Conservation (phyloP, 1,140 invertebrate genomes). For the Schlechtendalia chinensis region DNA sequence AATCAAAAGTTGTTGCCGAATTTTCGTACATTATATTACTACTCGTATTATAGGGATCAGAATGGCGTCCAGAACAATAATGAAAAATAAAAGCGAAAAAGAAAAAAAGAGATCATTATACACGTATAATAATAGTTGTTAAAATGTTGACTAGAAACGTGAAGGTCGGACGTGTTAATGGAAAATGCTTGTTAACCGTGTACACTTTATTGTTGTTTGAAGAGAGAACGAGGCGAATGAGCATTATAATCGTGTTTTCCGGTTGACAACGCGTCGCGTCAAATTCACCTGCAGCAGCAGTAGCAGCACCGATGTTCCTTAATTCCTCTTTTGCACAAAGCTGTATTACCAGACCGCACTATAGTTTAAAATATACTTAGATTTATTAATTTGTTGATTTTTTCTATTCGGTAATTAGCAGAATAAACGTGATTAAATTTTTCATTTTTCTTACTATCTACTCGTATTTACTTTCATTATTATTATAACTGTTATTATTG, state of each 20-base stretch:
- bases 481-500: no score
- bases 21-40: no score
- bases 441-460: no score
- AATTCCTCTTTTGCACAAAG: not conserved
- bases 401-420: no score
- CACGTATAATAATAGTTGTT: not conserved
- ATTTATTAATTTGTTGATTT: no score
- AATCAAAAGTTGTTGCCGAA: no score
- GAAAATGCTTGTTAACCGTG: not conserved
- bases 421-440: no score
- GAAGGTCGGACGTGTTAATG: not conserved
- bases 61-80: no score
- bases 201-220: not conserved
- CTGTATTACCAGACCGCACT: no score
- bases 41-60: no score
- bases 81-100: not conserved
- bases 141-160: not conserved
- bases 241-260: not conserved
- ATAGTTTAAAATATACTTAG: no score
- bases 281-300: not conserved
- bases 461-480: no score
- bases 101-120: not conserved
- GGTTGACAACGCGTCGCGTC: not conserved
- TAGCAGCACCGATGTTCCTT: not conserved
- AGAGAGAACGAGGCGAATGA: not conserved